Evolutionary conservation across 2,888 invertebrate species (phyloP), one percentile per base, ranked within the genome.

Genomic region (Drosophila paucipuncta): DNA sequence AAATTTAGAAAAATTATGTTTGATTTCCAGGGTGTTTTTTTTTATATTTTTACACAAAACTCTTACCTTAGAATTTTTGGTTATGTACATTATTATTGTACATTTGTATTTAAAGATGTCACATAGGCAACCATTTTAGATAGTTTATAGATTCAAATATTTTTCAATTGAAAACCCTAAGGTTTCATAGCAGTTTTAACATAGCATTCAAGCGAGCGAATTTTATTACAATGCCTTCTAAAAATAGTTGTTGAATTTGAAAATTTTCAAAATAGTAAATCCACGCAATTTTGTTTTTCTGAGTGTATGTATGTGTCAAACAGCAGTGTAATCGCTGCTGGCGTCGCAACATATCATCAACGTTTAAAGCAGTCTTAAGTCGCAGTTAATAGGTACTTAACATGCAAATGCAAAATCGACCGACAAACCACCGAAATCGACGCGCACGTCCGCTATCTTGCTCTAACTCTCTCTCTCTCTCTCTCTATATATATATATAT

Each of bases 331-430:
- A 62, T 39, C 62, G 66, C 65, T 58, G 76, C 73, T 49, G 74
- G 75, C 74, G 53, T 50, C 54, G 65, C 78, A 75, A 76, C 85
- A 85, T 83, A 81, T 85, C 72, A 78, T 79, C 83, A 81, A 77
- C 75, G 73, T 78, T 85, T 83, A 80, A 86, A 84, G 82, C 82
- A 82, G 80, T 72, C 75, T 86, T 82, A 85, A 87, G 77, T 74
- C 83, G 68, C 74, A 66, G 83, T 80, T 85, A 85, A 85, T 87
- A 83, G 87, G 71, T 78, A 82, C 85, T 85, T 81, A 85, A 77
- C 85, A 87, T 87, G 85, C 85, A 85, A 77, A 87, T 81, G 80
- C 69, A 73, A 76, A 83, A 78, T 78, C 78, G 83, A 79, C 72
- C 81, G 63, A 80, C 69, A 39, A 83, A 72, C 78, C 66, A 67